Conservation (phyloP, 2,797 vertebrate species). For the Gadopsis bispinosus region DNA sequence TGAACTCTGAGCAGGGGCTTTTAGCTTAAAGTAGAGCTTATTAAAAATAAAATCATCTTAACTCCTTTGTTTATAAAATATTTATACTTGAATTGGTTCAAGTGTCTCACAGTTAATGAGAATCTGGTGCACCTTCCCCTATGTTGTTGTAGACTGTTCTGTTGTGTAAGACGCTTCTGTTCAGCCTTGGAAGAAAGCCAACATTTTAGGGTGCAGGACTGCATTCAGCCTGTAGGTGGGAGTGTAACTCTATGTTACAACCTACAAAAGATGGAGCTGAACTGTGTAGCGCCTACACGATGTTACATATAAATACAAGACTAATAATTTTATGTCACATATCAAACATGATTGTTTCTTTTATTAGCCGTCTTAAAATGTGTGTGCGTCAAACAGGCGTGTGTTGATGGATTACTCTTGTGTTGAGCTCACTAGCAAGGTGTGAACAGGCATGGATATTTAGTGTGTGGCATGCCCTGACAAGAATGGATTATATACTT, state of each 20-base stretch:
- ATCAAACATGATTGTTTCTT: slow-evolving; percentile 42
- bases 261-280: background rate
- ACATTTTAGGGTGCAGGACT: slow-evolving; percentile 33
- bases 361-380: slow-evolving; percentile 46
- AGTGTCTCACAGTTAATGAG: background rate
- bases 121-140: background rate
- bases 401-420: slow-evolving; percentile 32
- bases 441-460: slow-evolving; percentile 65
- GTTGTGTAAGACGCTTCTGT: slow-evolving; percentile 6
- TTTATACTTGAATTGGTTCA: background rate
- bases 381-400: slow-evolving; percentile 9
- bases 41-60: background rate
- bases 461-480: slow-evolving; percentile 58
- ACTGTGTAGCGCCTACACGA: background rate
- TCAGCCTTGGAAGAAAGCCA: background rate
- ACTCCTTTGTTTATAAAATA: background rate
- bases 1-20: slow-evolving; percentile 42
- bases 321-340: slow-evolving; percentile 30
- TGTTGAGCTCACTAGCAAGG: slow-evolving; percentile 42
- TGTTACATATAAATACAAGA: slow-evolving; percentile 6
- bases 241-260: slow-evolving; percentile 41
- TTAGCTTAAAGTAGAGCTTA: slow-evolving; percentile 11
- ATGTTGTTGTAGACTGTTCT: background rate
- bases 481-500: slow-evolving; percentile 62
- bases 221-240: slow-evolving; percentile 73